Conservation (phyloP, 1,140 invertebrate species). For the Panagrolaimus sp. region DNA sequence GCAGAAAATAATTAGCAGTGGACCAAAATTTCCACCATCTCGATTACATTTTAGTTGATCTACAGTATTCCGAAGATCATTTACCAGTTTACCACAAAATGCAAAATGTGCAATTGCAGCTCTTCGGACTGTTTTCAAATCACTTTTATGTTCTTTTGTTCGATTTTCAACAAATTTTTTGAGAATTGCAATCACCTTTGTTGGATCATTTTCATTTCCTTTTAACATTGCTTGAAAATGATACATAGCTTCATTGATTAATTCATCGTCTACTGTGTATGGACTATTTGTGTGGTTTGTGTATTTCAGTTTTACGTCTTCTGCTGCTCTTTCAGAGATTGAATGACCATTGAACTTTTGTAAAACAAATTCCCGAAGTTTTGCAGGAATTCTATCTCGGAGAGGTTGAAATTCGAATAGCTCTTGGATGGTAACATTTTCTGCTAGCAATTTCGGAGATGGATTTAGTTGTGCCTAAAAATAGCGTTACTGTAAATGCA, state of each 20-base stretch:
- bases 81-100: conserved; percentile 53
- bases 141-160: conserved; percentile 15
- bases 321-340: not conserved
- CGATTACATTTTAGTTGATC: conserved; percentile 37
- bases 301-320: conserved; percentile 6
- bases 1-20: conserved; percentile 51
- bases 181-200: conserved; percentile 16
- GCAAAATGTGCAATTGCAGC: conserved; percentile 46
- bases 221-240: conserved; percentile 15
- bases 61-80: conserved; percentile 41
- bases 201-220: conserved; percentile 17
- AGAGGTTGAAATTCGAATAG: conserved; percentile 44
- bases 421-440: conserved; percentile 36
- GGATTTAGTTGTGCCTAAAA: conserved; percentile 20
- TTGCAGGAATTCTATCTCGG: conserved; percentile 37
- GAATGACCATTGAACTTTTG: conserved; percentile 13
- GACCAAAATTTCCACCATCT: conserved; percentile 41
- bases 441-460: conserved; percentile 20
- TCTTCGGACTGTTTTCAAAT: conserved; percentile 25
- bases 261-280: conserved; percentile 26
- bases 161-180: conserved; percentile 19
- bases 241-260: not conserved
- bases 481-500: too few species aligned
- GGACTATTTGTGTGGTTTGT: conserved; percentile 17
- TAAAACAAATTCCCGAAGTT: conserved; percentile 13